phyloP scores from a whole-genome alignment of 2,888 invertebrate genomes.

The Hypsopygia costalis region DNA sequence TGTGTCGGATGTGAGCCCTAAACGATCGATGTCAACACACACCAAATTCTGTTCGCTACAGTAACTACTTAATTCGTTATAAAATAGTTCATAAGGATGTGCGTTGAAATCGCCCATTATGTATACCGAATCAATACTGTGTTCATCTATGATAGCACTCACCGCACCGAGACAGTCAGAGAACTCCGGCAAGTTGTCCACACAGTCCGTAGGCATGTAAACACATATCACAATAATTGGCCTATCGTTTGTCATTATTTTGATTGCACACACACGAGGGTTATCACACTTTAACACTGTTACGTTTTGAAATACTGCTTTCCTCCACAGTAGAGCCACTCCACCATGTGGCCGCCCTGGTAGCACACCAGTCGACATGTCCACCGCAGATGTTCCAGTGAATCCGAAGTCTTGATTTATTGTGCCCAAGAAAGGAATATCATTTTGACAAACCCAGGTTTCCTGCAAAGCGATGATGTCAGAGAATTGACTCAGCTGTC shows the following conservation, averaged over 20 bases:
- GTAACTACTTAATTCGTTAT: constrained; percentile 10
- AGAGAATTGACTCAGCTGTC: too few relatives aligned
- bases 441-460: too few relatives aligned
- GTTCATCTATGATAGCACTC: constrained; percentile 6
- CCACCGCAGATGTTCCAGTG: too few relatives aligned
- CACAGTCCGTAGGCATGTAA: constrained; percentile 14
- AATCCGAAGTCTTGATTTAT: too few relatives aligned
- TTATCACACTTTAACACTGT: constrained; percentile 9
- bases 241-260: constrained; percentile 1
- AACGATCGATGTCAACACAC: constrained; percentile 11
- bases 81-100: constrained; percentile 8
- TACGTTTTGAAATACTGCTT: constrained; percentile 10
- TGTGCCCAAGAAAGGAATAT: too few relatives aligned
- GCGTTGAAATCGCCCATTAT: constrained; percentile 14
- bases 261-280: constrained; percentile 13
- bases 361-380: too few relatives aligned
- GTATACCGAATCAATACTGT: constrained; percentile 6
- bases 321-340: constrained; percentile 10
- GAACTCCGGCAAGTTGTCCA: background rate
- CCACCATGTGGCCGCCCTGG: too few relatives aligned
- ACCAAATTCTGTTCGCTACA: constrained; percentile 11
- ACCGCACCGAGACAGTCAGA: constrained; percentile 7
- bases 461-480: too few relatives aligned
- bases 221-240: constrained; percentile 10
- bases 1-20: constrained; percentile 11